phyloP scores from a whole-genome alignment of 2,113 vertebrate genomes.

The Toxotes chatareus region DNA sequence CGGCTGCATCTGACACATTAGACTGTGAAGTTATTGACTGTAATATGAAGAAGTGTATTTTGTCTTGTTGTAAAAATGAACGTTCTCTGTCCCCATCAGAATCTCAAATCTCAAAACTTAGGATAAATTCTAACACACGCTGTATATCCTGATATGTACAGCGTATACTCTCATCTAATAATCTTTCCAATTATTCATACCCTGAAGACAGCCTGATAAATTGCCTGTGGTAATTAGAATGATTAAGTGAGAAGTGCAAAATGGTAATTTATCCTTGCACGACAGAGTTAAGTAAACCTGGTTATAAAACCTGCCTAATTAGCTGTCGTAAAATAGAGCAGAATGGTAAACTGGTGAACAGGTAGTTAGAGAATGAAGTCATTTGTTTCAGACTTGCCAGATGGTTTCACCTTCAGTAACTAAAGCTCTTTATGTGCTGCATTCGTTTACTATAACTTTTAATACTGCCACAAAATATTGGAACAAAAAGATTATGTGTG shows the following conservation, averaged over 20 bases:
- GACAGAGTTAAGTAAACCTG: constrained; percentile 81
- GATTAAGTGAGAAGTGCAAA: constrained; percentile 81
- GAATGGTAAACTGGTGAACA: constrained; percentile 59
- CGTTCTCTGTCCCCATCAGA: constrained; percentile 5
- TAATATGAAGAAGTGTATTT: constrained; percentile 5
- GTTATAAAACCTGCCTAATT: constrained; percentile 80
- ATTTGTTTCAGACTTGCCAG: constrained; percentile 31
- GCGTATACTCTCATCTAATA: constrained; percentile 68
- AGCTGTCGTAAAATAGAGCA: constrained; percentile 69
- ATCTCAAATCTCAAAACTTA: constrained; percentile 12
- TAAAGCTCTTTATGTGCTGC: neutral
- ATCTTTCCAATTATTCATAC: constrained; percentile 79
- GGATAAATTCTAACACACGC: constrained; percentile 8
- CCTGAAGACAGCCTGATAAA: constrained; percentile 79
- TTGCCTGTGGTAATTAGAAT: constrained; percentile 81
- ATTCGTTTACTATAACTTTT: neutral
- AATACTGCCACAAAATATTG: neutral
- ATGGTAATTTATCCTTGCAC: constrained; percentile 78
- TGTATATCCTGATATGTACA: constrained; percentile 52
- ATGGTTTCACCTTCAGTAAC: constrained; percentile 21
- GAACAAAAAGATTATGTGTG: no score
- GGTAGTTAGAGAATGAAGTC: constrained; percentile 39
- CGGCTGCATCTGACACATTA: neutral
- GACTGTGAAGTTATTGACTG: neutral
- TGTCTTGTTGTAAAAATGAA: neutral